These are phyloP conservation scores for Corythucha ciliata DNA, from an alignment of 2,888 invertebrate species.

Conservation along the genomic window DNA sequence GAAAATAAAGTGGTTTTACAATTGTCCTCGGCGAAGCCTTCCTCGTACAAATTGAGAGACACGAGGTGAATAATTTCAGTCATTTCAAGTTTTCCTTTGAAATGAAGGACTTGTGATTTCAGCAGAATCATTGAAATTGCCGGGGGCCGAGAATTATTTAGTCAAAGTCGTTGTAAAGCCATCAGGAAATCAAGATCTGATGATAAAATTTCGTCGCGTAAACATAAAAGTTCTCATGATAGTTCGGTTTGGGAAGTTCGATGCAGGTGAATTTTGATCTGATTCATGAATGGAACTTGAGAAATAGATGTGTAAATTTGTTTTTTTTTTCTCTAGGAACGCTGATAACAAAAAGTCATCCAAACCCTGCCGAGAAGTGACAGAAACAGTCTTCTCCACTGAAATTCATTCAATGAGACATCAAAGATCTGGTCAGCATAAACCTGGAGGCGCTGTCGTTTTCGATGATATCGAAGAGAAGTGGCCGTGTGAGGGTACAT, in stretches of 20 bases:
- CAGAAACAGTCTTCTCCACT: constrained; percentile 53
- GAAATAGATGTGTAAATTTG: neutral
- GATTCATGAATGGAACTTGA: too few relatives aligned
- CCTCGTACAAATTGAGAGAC: constrained; percentile 60
- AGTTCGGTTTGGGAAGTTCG: constrained; percentile 49
- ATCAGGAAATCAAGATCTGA: constrained; percentile 34
- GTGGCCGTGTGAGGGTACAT: constrained; percentile 54
- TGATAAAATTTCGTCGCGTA: constrained; percentile 33
- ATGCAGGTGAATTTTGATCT: constrained; percentile 41
- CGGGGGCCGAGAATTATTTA: constrained; percentile 74
- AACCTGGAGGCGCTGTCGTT: constrained; percentile 68
- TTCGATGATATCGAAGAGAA: constrained; percentile 79
- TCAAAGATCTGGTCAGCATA: constrained; percentile 38
- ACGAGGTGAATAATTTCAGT: constrained; percentile 50
- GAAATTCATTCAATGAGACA: constrained; percentile 52
- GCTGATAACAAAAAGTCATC: constrained; percentile 43
- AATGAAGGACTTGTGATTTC: constrained; percentile 8
- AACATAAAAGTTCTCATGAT: constrained; percentile 31
- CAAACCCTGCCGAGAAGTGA: constrained; percentile 47
- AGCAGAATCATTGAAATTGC: constrained; percentile 61
- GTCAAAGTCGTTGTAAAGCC: constrained; percentile 70
- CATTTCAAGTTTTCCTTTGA: neutral
- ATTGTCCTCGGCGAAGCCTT: constrained; percentile 42
- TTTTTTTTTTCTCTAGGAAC: constrained; percentile 32
- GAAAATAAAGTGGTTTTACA: constrained; percentile 34